Evolutionary conservation across 2,113 vertebrate genomes (phyloP).

Genomic region (Gymnarchus niloticus): DNA sequence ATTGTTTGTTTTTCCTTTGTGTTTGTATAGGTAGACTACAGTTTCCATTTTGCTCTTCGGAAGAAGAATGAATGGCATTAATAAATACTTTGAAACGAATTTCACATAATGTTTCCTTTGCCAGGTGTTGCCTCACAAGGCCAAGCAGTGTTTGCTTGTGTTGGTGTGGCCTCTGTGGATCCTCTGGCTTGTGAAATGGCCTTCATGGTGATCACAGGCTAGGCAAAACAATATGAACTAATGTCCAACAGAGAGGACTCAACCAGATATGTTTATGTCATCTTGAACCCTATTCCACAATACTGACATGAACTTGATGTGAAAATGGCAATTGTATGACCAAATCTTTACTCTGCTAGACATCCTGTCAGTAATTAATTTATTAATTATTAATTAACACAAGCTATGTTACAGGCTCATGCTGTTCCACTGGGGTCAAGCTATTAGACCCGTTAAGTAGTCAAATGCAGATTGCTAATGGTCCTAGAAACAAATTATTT

Average conservation of each 20-base stretch:
- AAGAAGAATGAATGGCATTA: neutral
- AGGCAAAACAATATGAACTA: conserved; percentile 49
- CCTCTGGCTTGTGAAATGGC: conserved; percentile 50
- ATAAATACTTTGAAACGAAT: neutral
- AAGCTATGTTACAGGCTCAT: neutral
- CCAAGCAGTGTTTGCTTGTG: neutral
- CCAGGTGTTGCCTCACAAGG: neutral
- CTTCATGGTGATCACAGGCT: conserved; percentile 52
- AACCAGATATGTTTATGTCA: conserved; percentile 30
- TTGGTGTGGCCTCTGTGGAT: conserved; percentile 19
- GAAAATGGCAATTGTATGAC: neutral
- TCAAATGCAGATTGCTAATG: conserved; percentile 32
- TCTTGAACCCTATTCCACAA: conserved; percentile 18
- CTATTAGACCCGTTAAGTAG: conserved; percentile 10
- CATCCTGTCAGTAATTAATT: conserved; percentile 23
- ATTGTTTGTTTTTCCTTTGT: neutral
- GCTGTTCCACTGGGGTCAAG: conserved; percentile 18
- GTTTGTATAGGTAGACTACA: neutral
- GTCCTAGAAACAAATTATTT: conserved; percentile 39
- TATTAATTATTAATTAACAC: no score
- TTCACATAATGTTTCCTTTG: neutral
- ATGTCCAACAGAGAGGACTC: conserved; percentile 31
- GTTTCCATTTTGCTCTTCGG: neutral
- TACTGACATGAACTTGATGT: conserved; percentile 19
- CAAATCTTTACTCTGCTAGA: conserved; percentile 14